Evolutionary conservation across 2,797 vertebrate species (phyloP).

Genomic region (Rhodeus uyekii): DNA sequence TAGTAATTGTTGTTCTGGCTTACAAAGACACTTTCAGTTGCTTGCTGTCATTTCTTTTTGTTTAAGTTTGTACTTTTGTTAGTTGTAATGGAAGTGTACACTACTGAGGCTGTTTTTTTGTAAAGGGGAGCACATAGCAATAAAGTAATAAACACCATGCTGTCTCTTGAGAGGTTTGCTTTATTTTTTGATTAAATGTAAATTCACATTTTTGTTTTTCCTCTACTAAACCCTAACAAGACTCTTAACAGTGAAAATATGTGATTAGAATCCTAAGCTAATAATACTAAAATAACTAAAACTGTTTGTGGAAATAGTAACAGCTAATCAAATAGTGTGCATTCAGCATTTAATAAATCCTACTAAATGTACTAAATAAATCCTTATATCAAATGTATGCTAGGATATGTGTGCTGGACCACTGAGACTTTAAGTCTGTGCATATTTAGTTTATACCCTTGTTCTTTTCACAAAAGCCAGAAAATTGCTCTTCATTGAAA

Average conservation of each 20-base stretch:
- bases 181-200: not conserved
- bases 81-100: conserved; percentile 82
- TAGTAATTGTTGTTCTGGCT: conserved; percentile 57
- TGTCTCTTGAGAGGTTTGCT: conserved; percentile 11
- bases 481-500: not conserved
- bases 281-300: not conserved
- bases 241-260: not conserved
- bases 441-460: not conserved
- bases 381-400: not conserved
- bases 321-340: not conserved
- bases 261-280: not conserved
- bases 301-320: not conserved
- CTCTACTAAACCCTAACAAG: not conserved
- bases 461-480: not conserved
- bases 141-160: conserved; percentile 73
- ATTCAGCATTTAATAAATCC: not conserved
- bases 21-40: conserved; percentile 61
- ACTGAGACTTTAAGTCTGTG: not conserved
- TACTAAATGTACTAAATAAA: not conserved
- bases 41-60: conserved; percentile 60
- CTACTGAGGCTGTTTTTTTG: conserved; percentile 94
- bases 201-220: not conserved
- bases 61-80: conserved; percentile 71
- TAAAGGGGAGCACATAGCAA: conserved; percentile 90
- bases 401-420: not conserved